Conservation (phyloP, 2,113 vertebrate species). For the Tragelaphus strepsiceros region DNA sequence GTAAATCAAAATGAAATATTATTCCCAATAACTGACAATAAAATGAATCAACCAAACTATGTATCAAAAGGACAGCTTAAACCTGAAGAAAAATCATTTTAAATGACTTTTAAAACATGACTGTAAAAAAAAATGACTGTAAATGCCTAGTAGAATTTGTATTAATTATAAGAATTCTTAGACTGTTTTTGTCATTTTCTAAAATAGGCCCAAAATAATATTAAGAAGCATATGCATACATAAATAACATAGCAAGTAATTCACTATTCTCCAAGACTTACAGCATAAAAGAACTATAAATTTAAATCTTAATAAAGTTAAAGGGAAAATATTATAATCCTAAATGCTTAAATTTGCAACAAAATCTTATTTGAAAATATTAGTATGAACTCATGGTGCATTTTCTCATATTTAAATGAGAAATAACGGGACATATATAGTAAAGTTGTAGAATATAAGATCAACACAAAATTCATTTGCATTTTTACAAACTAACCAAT, state of each 20-base stretch:
- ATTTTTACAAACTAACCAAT: background rate
- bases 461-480: background rate
- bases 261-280: background rate
- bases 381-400: background rate
- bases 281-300: background rate
- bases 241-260: background rate
- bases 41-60: background rate
- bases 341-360: background rate
- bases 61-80: background rate
- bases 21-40: background rate
- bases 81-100: background rate
- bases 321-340: background rate
- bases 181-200: background rate
- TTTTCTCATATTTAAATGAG: background rate
- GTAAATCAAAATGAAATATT: slow-evolving; percentile 1
- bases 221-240: background rate
- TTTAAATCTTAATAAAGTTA: background rate
- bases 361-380: background rate
- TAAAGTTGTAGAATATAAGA: background rate
- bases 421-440: background rate
- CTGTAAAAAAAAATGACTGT: background rate
- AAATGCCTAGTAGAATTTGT: background rate
- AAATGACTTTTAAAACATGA: slow-evolving; percentile 10
- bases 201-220: background rate
- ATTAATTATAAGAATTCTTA: background rate